These are phyloP conservation scores for Cyprinodon brontotheroides DNA, from an alignment of 2,113 vertebrate genomes.

Conservation along the genomic window DNA sequence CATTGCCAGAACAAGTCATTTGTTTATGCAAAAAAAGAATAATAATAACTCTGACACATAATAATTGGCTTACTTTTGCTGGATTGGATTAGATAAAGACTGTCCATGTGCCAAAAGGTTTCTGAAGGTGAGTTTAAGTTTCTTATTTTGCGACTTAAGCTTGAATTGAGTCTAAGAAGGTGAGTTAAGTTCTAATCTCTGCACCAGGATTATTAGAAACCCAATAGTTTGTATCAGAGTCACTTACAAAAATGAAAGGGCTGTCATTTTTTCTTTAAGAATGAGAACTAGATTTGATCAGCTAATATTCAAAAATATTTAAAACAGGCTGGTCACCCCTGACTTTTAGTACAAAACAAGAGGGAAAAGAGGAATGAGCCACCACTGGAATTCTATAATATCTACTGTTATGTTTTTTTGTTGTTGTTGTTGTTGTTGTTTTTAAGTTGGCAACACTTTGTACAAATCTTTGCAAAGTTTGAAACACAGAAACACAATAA, in stretches of 20 bases:
- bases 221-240: no score
- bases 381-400: neutral
- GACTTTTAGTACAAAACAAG: neutral
- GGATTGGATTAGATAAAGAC: neutral
- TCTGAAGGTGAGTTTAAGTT: neutral
- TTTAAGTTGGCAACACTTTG: neutral
- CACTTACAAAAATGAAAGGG: no score
- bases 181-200: neutral
- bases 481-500: slow-evolving; percentile 15
- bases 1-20: neutral
- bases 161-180: neutral
- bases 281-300: neutral
- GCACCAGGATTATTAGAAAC: no score
- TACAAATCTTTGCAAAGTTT: slow-evolving; percentile 45
- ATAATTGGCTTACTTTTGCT: neutral
- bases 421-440: neutral
- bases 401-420: neutral
- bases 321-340: neutral
- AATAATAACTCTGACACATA: no score
- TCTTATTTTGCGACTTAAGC: neutral
- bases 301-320: no score
- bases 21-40: no score
- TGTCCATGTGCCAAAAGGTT: neutral
- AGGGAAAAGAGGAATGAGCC: neutral
- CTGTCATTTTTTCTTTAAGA: no score